Evolutionary conservation across 2,113 vertebrate genomes (phyloP).

Genomic region (Beaufortia kweichowensis): DNA sequence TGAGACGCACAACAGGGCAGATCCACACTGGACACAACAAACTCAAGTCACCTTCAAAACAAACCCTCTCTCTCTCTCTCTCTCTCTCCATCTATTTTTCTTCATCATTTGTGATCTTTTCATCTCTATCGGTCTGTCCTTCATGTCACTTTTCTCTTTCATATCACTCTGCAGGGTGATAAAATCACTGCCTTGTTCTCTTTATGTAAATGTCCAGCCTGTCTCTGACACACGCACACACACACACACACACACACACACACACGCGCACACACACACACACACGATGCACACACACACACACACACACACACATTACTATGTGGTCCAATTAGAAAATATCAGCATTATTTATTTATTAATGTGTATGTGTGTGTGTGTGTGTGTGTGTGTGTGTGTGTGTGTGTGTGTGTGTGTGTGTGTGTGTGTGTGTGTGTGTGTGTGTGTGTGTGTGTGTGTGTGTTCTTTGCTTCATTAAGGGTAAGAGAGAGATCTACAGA

Average conservation of each 20-base stretch:
- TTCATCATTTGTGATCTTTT: neutral
- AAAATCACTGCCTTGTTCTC: constrained; percentile 7
- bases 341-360: constrained; percentile 7
- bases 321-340: neutral
- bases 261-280: neutral
- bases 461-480: neutral
- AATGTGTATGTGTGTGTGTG: neutral
- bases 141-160: neutral
- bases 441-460: neutral
- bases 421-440: neutral
- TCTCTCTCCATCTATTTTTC: neutral
- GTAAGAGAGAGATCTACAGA: neutral
- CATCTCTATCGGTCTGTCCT: neutral
- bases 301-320: neutral
- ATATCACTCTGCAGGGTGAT: neutral
- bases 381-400: neutral
- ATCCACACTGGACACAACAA: constrained; percentile 1
- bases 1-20: constrained; percentile 3
- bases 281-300: neutral
- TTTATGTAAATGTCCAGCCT: neutral
- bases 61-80: too few species aligned
- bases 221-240: neutral
- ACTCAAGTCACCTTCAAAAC: neutral
- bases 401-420: neutral
- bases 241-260: neutral